Base-by-base conservation (phyloP, 35 echinoderm and acorn worm genomes). In the Amphiura filiformis region DNA sequence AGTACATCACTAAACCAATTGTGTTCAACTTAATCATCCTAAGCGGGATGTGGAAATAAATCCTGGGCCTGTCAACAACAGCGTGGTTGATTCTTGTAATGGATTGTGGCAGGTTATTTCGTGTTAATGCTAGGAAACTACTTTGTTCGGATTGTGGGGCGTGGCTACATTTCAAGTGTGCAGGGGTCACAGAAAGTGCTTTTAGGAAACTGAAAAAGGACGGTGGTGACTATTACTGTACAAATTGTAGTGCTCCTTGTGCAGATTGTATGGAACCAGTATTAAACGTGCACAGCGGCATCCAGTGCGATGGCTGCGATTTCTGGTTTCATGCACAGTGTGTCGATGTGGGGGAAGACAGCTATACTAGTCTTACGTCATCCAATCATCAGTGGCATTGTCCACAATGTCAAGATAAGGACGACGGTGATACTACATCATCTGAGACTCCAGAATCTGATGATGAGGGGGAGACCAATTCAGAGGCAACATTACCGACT, bases 281-380 rank as follows among this genome's bases (percentile, higher is more conserved):
- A 28, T 32, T 52, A 34, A 83, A 83, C n/a, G 81, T 32, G 7
- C 81, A 83, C 42, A 23, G 38, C 28, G 81, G 38, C 30, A 49
- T 83, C 11, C 81, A 83, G 33, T 83, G 39, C 44, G 81, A 83
- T 44, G n/a, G 81, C 15, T 83, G 41, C 52, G 44, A 83, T 0
- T 0, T 31, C 28, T 52, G 81, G 81, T 47, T 83, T 31, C 81
- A 83, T 30, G 47, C 81, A 3, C 28, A 34, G 3, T 83, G 81
- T 35, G 39, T 39, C 32, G 41, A 83, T 34, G 47, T 56, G n/a
- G 4, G 28, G 44, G 81, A 83, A 7, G 23, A 83, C 17, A 23
- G 4, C 15, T 83, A 83, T 35, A 26, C n/a, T 52, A 11, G 23
- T 30, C 30, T 83, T 34, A 52, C 47, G 1, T 31, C 23, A n/a